Base-by-base conservation (phyloP, 2,888 invertebrate genomes). In the Gonocerus acuteangulatus region DNA sequence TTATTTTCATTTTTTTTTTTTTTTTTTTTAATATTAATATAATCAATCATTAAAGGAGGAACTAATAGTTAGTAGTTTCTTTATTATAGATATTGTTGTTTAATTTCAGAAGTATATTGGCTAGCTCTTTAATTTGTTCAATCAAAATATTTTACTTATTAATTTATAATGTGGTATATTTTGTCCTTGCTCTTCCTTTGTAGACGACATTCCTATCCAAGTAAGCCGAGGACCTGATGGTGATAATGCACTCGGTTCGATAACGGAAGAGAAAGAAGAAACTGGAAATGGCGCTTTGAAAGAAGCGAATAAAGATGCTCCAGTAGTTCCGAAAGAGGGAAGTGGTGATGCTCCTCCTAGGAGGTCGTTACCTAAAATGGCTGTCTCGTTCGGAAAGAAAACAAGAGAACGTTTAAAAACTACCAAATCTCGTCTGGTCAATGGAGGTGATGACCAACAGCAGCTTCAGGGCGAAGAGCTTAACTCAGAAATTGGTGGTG, bases 181-280 rank as follows among this genome's bases (percentile, higher is more conserved):
- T n/a, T n/a, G n/a, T n/a, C n/a, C n/a, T n/a, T n/a, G n/a, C n/a
- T n/a, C n/a, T n/a, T n/a, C n/a, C 72, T 77, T 66, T 79, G 60
- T 78, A 89, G 91, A 91, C 78, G 91, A 91, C 75, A 91, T 91
- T 76, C 91, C 90, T 48, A 91, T 91, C 71, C 89, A 89, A 79
- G 81, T 82, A 49, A 81, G 81, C 11, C 83, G 83, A 71, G 81
- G 79, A 48, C 80, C 80, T 61, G 76, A 79, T 9, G 68, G 67
- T 3, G 84, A 84, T 60, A 77, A 78, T 1, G 78, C 78, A 45
- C 75, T 86, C 36, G 80, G 83, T 48, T 82, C 85, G 0, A 86
- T 86, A 68, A 81, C 81, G 1, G 86, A 86, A 71, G 86, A 86
- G 70, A 78, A 80, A 68, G 80, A 84, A 75, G 71, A 79, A 60